A percentile compares a stretch with the other conserved stretches of the same genome.
Conservation (phyloP, 2,797 vertebrate species). For the Sarcophilus harrisii region DNA sequence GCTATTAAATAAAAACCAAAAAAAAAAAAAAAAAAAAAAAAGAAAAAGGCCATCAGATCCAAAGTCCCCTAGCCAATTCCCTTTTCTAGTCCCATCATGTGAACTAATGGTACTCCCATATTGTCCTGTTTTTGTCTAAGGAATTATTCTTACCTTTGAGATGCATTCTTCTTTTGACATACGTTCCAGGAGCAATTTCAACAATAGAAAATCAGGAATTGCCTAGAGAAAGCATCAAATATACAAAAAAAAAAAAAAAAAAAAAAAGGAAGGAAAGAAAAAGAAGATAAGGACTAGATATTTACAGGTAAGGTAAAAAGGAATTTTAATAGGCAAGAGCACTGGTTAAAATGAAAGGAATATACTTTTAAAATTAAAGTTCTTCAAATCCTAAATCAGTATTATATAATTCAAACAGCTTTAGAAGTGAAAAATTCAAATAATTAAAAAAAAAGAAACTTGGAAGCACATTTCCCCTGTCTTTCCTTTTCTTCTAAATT, state of each 20-base stretch:
- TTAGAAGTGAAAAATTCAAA: neutral
- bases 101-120: constrained; percentile 75
- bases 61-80: constrained; percentile 36
- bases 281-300: constrained; percentile 59
- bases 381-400: neutral
- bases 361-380: constrained; percentile 7
- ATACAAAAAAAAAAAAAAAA: constrained; percentile 45
- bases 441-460: neutral
- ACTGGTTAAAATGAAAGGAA: constrained; percentile 68
- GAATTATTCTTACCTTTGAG: constrained; percentile 85
- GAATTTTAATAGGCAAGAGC: constrained; percentile 58
- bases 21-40: too few species aligned
- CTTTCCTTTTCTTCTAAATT: neutral
- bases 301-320: constrained; percentile 69
- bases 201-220: constrained; percentile 84
- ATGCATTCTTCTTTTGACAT: constrained; percentile 88
- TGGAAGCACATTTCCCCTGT: neutral
- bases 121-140: constrained; percentile 73
- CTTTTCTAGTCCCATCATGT: constrained; percentile 74
- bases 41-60: constrained; percentile 78
- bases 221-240: constrained; percentile 81
- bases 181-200: constrained; percentile 85
- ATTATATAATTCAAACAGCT: neutral
- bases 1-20: too few species aligned
- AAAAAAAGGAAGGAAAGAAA: constrained; percentile 3